phyloP scores from a whole-genome alignment of 30 jellyfish, hydroid and myxozoan species.

The Aurelia coerulea region DNA sequence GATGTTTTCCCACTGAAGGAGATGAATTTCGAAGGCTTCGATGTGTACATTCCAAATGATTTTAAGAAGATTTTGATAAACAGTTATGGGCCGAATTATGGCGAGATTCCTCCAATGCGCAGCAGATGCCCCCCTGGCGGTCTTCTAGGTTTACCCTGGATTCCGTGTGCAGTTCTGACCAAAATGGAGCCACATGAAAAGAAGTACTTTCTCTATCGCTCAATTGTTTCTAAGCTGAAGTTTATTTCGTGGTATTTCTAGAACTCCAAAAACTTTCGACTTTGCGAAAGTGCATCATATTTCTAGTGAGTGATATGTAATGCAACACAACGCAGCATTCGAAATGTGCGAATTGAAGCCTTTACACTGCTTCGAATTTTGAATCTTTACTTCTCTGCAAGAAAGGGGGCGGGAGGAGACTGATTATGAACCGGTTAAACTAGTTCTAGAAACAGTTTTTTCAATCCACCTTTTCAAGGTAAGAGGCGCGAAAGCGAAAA shows the following conservation, averaged over 20 bases:
- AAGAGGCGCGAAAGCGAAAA: no score
- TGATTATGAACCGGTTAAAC: no score
- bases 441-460: no score
- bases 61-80: conserved; percentile 11
- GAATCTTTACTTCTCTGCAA: no score
- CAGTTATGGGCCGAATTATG: conserved; percentile 61
- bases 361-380: no score
- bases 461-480: no score
- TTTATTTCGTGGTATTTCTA: conserved; percentile 7
- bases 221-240: conserved; percentile 25
- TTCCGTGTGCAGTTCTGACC: conserved; percentile 59
- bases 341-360: no score
- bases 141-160: conserved; percentile 85
- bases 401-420: no score
- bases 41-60: conserved; percentile 62
- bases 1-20: conserved; percentile 81
- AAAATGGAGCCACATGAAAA: conserved; percentile 24
- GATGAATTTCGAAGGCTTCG: conserved; percentile 72
- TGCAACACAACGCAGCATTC: no score
- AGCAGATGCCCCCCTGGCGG: conserved; percentile 73
- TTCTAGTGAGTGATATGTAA: no score
- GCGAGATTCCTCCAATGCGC: conserved; percentile 21
- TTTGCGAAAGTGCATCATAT: no score
- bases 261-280: no score
- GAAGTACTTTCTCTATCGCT: background rate